Evolutionary conservation across 2,113 vertebrate genomes (phyloP), one percentile per base, ranked within the genome.

Genomic region (Labrus mixtus): DNA sequence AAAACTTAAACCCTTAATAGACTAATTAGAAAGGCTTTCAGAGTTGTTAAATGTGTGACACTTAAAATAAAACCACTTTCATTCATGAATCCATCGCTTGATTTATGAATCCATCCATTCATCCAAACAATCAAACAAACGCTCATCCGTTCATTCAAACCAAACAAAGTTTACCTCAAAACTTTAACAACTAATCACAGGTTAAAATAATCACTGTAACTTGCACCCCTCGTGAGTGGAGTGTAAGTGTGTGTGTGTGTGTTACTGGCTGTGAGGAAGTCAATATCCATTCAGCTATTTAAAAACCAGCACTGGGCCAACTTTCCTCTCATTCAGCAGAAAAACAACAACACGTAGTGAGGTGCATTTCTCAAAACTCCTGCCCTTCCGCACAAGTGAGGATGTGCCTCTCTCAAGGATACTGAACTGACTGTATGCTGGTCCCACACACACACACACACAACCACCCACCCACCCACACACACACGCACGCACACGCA

Each of bases 251-350:
- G 51, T 76, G 65, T 72, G 59, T 65, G 59, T 58, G 39, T 67
- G 50, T 39, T 15, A 63, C 36, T 73, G 71, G 50, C 50, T 76
- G 61, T 5, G 37, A 80, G 76, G 15, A 70, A 73, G 86, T 83
- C 88, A 75, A 86, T 86, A 87, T 16, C 73, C 71, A 78, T 89
- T 81, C 81, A 87, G 70, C 83, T 91, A 84, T 92, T 87, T 90
- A 76, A 91, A 87, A 90, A 79, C 55, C 76, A 65, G 56, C 79
- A 74, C 69, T 55, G 25, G 39, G 77, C 81, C 82, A 81, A 81
- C 84, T 86, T 89, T 92, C 78, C 82, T 85, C 85, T 72, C 71
- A 61, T 89, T 91, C 87, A 89, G 90, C 90, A 86, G 22, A 85
- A 90, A 77, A 80, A 78, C 73, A 85, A 80, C 75, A 85, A 83